Conservation (phyloP, 64 coral and sea anemone genomes). For the Dendrophyllia cribrosa region DNA sequence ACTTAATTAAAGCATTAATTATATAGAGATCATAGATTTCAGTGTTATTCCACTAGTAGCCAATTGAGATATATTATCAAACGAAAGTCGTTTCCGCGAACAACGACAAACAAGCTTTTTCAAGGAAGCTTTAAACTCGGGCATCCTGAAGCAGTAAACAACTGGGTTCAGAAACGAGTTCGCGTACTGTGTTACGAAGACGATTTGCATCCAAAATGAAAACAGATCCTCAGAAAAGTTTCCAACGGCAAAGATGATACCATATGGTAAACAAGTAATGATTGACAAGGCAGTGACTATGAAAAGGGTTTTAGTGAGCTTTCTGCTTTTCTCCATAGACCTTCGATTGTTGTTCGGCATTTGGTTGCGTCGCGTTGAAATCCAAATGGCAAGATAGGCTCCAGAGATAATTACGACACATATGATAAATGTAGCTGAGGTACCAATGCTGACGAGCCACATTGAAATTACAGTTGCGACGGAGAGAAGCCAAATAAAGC, state of each 20-base stretch:
- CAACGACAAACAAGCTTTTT: too few species aligned
- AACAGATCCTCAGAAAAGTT: background rate
- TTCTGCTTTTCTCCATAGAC: background rate
- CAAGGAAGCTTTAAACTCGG: background rate
- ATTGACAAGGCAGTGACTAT: background rate
- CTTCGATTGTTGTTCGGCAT: background rate
- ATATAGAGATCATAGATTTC: too few species aligned
- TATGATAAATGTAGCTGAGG: background rate
- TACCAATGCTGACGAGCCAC: background rate
- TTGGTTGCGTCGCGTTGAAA: background rate
- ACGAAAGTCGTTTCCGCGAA: too few species aligned
- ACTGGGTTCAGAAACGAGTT: slow-evolving; percentile 26
- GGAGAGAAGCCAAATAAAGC: background rate
- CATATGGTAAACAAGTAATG: background rate
- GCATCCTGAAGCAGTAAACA: background rate
- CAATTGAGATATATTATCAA: too few species aligned
- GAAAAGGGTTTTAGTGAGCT: background rate
- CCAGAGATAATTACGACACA: background rate
- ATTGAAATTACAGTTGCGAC: background rate
- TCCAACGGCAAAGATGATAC: too few species aligned
- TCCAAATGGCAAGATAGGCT: background rate
- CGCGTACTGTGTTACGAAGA: background rate
- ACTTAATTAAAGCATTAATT: too few species aligned
- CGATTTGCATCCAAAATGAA: background rate
- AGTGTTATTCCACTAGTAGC: too few species aligned